Conservation (phyloP, 2,113 vertebrate genomes). For the Oreamnos americanus region DNA sequence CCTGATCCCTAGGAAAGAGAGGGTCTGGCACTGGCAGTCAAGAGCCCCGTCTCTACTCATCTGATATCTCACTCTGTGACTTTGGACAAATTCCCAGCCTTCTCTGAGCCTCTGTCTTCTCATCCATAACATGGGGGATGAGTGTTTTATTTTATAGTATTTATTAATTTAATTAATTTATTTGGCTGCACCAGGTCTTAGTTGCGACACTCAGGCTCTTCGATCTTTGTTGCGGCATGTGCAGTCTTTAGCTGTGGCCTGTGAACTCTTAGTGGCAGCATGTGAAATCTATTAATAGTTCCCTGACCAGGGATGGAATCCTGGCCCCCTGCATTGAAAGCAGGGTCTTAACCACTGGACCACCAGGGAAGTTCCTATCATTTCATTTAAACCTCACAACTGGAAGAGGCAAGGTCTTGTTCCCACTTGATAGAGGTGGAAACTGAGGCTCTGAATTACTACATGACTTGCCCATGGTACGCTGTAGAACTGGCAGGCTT, state of each 20-base stretch:
- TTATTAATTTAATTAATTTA: not conserved
- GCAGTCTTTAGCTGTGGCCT: not conserved
- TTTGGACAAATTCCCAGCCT: not conserved
- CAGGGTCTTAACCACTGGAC: not conserved
- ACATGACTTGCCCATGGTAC: not conserved
- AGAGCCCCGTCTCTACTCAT: not conserved
- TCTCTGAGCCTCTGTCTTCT: not conserved
- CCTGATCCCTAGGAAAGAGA: not conserved
- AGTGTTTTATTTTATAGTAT: not conserved
- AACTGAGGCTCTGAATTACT: not conserved
- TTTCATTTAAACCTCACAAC: not conserved
- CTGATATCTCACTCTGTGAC: not conserved
- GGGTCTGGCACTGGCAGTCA: not conserved
- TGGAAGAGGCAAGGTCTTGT: slow-evolving; percentile 2
- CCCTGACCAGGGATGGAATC: not conserved
- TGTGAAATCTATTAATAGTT: not conserved
- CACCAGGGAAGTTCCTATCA: not conserved
- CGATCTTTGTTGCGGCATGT: not conserved
- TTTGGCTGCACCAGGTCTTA: not conserved
- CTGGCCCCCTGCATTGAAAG: not conserved
- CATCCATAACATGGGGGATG: not conserved
- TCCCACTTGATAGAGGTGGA: not conserved
- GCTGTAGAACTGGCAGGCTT: not conserved
- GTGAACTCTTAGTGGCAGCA: not conserved
- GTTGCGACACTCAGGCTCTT: not conserved